Evolutionary conservation across 1,140 invertebrate species (phyloP), one percentile per base, ranked within the genome.

Genomic region (Rhynchophorus ferrugineus): DNA sequence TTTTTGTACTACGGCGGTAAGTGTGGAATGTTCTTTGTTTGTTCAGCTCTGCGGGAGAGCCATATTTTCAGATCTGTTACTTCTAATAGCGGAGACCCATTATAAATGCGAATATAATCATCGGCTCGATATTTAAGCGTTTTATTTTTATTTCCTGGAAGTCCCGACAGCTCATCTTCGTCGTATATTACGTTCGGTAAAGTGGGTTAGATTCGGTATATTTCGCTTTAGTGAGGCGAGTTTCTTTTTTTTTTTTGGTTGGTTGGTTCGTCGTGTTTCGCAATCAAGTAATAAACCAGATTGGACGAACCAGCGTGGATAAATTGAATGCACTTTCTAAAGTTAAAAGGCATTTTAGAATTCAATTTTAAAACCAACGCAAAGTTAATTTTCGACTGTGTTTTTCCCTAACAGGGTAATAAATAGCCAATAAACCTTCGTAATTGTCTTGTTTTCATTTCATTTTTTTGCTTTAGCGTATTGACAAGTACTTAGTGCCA

Each of bases 1-100:
- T 57, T 57, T 57, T 57, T 57, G 42, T 51, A n/a, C 29, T 19
- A 52, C 36, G 20, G 39, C 46, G 5, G 3, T 24, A n/a, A 35
- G 35, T 21, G 37, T 34, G 47, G 47, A 56, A 56, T 55, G 38
- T 43, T 36, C 48, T 56, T 56, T 56, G 54, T 56, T 47, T 52
- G 37, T 41, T n/a, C 18, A 24, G 42, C 47, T 14, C 39, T 34
- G 49, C 44, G 49, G 49, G 55, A 57, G 55, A 57, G 34, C 18
- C 33, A 24, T 57, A 57, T 57, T 52, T 57, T 57, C 36, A 45
- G 55, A 57, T 48, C 44, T 56, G 35, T 56, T 50, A 50, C 54
- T 20, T 21, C 39, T 39, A 52, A 37, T 47, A 42, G 44, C 44
- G 44, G 38, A n/a, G 35, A 52, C 41, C 43, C 42, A 44, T 44